Evolutionary conservation across 1,140 invertebrate genomes (phyloP).

Genomic region (Pollicipes pollicipes): DNA sequence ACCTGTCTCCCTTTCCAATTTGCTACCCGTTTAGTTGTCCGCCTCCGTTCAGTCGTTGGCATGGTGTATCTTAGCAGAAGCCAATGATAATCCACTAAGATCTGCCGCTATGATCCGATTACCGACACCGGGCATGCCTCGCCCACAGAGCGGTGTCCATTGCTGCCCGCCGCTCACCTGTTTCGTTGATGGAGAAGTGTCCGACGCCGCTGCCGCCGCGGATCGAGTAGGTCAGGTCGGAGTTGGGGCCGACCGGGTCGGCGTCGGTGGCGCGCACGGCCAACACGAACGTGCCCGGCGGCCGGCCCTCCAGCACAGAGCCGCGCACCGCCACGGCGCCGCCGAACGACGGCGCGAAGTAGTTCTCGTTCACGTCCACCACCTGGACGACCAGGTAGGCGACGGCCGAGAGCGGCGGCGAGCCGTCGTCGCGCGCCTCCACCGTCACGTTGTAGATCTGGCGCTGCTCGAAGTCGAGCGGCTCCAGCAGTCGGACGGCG

Average conservation of each 20-base stretch:
- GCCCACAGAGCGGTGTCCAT: no score
- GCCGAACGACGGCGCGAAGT: slow-evolving; percentile 60
- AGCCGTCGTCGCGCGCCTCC: slow-evolving; percentile 57
- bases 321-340: slow-evolving; percentile 47
- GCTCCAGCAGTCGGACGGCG: slow-evolving; percentile 51
- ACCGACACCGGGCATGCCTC: no score
- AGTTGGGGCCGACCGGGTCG: slow-evolving; percentile 57
- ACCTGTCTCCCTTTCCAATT: no score
- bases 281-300: slow-evolving; percentile 12
- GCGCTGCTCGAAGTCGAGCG: slow-evolving; percentile 68
- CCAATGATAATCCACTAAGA: no score
- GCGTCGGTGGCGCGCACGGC: slow-evolving; percentile 37
- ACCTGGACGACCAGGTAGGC: slow-evolving; percentile 61
- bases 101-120: no score
- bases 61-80: no score
- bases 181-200: slow-evolving; percentile 70
- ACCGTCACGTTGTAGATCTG: slow-evolving; percentile 74
- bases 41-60: no score
- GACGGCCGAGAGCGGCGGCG: slow-evolving; percentile 43
- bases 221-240: slow-evolving; percentile 66
- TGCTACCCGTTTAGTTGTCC: no score
- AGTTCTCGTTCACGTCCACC: slow-evolving; percentile 83
- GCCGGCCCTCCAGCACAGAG: slow-evolving; percentile 50
- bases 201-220: slow-evolving; percentile 74
- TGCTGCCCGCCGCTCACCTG: slow-evolving; percentile 54